phyloP scores from a whole-genome alignment of 2,797 vertebrate species.

The Danio aesculapii region DNA sequence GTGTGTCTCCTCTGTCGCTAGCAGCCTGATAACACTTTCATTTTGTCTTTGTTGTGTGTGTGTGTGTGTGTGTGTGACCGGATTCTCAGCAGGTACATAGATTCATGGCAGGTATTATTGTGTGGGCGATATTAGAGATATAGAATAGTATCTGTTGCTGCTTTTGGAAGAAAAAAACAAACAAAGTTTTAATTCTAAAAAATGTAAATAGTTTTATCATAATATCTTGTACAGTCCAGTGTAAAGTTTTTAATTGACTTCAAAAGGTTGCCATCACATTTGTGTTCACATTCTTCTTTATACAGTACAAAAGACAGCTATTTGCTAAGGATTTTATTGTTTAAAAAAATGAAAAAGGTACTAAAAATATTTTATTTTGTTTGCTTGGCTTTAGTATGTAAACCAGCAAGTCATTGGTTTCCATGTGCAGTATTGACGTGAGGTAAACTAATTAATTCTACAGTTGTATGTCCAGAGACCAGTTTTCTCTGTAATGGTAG shows the following conservation, averaged over 20 bases:
- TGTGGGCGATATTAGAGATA: slow-evolving; percentile 90
- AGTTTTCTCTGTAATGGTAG: slow-evolving; percentile 89
- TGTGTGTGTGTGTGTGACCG: slow-evolving; percentile 75
- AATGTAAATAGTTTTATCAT: slow-evolving; percentile 99
- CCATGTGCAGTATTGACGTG: slow-evolving; percentile 99
- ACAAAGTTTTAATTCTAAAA: slow-evolving; percentile 98
- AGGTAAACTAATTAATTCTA: slow-evolving; percentile 94
- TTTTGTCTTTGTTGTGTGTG: slow-evolving; percentile 14
- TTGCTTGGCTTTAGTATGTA: slow-evolving; percentile 95
- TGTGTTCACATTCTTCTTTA: slow-evolving; percentile 95
- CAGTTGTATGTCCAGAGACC: slow-evolving; percentile 92
- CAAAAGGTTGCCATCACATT: slow-evolving; percentile 95
- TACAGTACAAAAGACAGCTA: slow-evolving; percentile 88
- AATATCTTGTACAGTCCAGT: slow-evolving; percentile 99
- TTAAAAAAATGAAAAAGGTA: slow-evolving; percentile 78
- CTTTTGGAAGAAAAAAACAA: slow-evolving; percentile 94
- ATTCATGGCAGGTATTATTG: slow-evolving; percentile 89
- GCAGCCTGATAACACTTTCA: slow-evolving; percentile 86
- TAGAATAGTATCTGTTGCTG: slow-evolving; percentile 99
- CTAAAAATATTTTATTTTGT: slow-evolving; percentile 79
- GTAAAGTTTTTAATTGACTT: slow-evolving; percentile 99
- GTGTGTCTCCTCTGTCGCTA: slow-evolving; percentile 84
- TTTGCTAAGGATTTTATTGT: slow-evolving; percentile 92
- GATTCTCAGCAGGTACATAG: slow-evolving; percentile 91
- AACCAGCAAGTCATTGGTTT: slow-evolving; percentile 94